Conservation (phyloP, 2,113 vertebrate genomes). For the Charina bottae region DNA sequence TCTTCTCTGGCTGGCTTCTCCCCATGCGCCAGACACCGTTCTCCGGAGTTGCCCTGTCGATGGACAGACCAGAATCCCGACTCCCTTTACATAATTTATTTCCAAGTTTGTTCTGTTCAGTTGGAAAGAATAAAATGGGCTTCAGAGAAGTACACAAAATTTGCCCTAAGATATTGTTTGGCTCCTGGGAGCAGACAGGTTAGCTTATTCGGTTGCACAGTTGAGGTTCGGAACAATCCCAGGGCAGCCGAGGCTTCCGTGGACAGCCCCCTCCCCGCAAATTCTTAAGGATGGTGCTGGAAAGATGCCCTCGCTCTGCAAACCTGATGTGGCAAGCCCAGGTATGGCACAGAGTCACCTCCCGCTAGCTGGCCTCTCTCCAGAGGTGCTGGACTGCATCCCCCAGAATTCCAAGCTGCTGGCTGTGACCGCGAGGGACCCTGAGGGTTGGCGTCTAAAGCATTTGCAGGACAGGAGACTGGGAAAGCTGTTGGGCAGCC, state of each 20-base stretch:
- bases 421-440: too few species aligned
- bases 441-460: background rate
- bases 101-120: background rate
- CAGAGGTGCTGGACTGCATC: background rate
- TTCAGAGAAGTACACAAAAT: background rate
- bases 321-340: background rate
- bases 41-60: background rate
- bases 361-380: background rate
- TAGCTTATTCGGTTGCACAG: background rate
- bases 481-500: background rate
- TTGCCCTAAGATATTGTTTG: background rate
- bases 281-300: background rate
- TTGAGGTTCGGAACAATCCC: background rate
- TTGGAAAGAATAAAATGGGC: background rate
- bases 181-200: background rate
- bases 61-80: background rate
- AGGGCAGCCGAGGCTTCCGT: background rate
- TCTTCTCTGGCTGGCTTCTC: background rate
- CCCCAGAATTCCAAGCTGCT: background rate
- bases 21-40: too few species aligned
- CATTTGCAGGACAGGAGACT: background rate
- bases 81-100: background rate
- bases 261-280: background rate
- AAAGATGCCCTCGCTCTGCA: background rate
- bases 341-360: background rate